Percentiles rank a stretch among this genome's conserved stretches.
These are phyloP conservation scores for Batillaria attramentaria DNA, from an alignment of 1,140 invertebrate genomes.

Conservation along the genomic window DNA sequence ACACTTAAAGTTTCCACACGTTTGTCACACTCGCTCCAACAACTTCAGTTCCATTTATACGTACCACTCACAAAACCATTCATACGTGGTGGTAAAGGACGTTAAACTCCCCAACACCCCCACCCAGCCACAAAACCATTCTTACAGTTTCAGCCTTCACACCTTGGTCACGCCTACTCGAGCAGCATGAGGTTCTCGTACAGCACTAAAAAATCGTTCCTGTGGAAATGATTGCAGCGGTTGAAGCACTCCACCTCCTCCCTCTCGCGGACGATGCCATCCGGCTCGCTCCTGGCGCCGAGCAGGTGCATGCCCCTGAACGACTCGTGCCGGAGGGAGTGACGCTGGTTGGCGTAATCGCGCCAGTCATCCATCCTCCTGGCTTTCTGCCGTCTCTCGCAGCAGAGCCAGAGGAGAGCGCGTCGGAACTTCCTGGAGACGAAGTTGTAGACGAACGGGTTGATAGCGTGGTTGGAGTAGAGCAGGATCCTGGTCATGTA, in stretches of 20 bases:
- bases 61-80: no score
- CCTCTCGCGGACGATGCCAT: conserved; percentile 33
- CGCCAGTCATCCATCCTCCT: conserved; percentile 31
- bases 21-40: no score
- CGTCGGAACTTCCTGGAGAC: conserved; percentile 57
- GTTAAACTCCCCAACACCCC: no score
- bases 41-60: no score
- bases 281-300: conserved; percentile 17
- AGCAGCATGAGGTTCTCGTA: conserved; percentile 41
- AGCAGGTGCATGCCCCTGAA: conserved; percentile 7
- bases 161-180: no score
- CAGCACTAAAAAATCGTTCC: conserved; percentile 43
- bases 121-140: no score
- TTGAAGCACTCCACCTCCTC: conserved; percentile 30
- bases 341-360: conserved; percentile 31
- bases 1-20: no score
- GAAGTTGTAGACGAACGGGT: conserved; percentile 60
- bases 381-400: conserved; percentile 31
- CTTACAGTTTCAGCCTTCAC: no score
- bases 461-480: conserved; percentile 56
- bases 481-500: conserved; percentile 51
- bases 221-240: conserved; percentile 26
- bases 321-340: conserved; percentile 28
- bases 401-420: conserved; percentile 47
- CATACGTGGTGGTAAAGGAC: no score